A percentile compares a stretch with the other conserved stretches of the same genome.
Conservation (phyloP, 2,888 invertebrate genomes). For the Colostygia pectinataria region DNA sequence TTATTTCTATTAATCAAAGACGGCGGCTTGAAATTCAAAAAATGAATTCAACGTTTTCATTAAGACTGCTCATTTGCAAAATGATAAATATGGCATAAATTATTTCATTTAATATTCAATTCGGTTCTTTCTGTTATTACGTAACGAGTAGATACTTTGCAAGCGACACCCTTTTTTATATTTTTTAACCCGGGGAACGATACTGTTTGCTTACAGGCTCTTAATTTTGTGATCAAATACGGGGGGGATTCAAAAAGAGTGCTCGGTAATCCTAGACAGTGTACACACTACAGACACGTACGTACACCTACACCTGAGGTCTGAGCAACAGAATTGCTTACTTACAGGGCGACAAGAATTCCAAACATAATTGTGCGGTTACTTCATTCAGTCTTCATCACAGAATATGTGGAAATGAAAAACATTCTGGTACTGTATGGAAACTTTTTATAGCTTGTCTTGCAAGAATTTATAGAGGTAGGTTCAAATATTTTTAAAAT, state of each 20-base stretch:
- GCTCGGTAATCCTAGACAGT: conserved; percentile 63
- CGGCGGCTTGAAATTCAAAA: conserved; percentile 42
- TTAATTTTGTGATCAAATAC: conserved; percentile 79
- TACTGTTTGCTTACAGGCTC: conserved; percentile 76
- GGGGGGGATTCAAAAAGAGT: conserved; percentile 73
- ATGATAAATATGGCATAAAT: conserved; percentile 84
- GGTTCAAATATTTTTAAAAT: too few species aligned
- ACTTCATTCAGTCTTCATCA: too few species aligned
- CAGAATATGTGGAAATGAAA: too few species aligned
- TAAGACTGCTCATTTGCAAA: conserved; percentile 82
- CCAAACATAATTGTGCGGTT: too few species aligned
- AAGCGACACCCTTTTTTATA: conserved; percentile 71
- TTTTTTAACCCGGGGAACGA: conserved; percentile 60
- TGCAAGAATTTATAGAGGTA: too few species aligned
- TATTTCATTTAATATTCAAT: conserved; percentile 84
- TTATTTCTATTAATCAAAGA: conserved; percentile 23
- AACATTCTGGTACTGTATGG: too few species aligned
- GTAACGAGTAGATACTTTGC: conserved; percentile 69
- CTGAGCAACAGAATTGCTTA: too few species aligned
- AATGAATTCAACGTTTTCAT: conserved; percentile 73
- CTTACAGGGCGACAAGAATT: too few species aligned
- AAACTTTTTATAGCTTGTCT: too few species aligned
- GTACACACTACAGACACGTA: conserved; percentile 31
- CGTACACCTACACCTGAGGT: conserved; percentile 51
- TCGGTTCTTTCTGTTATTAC: conserved; percentile 76